Conservation (phyloP, 2,797 vertebrate species). For the Lindbergichthys nudifrons region DNA sequence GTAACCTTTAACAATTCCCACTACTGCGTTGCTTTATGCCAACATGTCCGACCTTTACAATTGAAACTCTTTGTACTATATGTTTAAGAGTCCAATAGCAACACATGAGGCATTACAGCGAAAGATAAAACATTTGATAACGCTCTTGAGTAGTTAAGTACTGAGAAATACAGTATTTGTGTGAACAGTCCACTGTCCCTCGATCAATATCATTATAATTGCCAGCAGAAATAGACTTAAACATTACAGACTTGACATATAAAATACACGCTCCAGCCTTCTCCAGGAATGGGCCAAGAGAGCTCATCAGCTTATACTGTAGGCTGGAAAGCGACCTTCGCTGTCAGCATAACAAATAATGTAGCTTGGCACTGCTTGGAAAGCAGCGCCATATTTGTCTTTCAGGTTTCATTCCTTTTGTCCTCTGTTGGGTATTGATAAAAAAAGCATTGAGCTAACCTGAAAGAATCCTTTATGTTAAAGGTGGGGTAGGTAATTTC, state of each 20-base stretch:
- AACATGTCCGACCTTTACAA: constrained; percentile 68
- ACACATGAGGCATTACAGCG: constrained; percentile 10
- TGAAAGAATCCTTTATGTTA: constrained; percentile 19
- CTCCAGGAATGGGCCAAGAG: constrained; percentile 14
- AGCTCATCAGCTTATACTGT: constrained; percentile 7
- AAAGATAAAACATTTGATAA: background rate
- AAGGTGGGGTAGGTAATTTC: too few species aligned
- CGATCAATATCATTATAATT: background rate
- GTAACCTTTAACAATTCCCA: constrained; percentile 70
- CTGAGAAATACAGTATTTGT: background rate
- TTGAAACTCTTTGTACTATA: constrained; percentile 26
- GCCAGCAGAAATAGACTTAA: background rate
- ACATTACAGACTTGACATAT: background rate
- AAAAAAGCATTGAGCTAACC: constrained; percentile 8
- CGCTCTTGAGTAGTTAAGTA: background rate
- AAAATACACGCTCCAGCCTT: background rate
- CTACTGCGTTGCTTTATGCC: constrained; percentile 52
- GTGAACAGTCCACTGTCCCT: background rate
- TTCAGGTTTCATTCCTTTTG: constrained; percentile 1
- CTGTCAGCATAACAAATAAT: constrained; percentile 37
- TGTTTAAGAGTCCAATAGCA: constrained; percentile 9
- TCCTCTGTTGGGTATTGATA: constrained; percentile 2
- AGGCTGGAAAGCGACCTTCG: constrained; percentile 35
- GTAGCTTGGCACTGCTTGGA: background rate
- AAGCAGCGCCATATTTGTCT: constrained; percentile 20